Percentiles rank a stretch among this genome's conserved stretches.
These are phyloP conservation scores for Heliopora coerulea DNA, from an alignment of 92 coral and sea anemone species.

Conservation along the genomic window DNA sequence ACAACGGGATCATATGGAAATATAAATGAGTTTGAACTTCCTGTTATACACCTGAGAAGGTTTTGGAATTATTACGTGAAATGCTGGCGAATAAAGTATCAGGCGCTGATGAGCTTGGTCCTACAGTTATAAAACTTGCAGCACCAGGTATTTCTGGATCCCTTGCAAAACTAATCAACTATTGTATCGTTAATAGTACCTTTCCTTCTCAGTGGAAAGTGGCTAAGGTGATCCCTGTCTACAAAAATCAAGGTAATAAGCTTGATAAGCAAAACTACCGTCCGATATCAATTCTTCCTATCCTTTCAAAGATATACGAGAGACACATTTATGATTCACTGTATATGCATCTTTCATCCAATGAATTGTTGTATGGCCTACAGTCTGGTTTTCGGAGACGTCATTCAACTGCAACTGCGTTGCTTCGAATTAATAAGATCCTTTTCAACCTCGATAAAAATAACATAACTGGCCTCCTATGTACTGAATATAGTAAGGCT, in stretches of 20 bases:
- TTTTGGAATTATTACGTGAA: constrained; percentile 16
- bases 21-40: constrained; percentile 32
- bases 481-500: constrained; percentile 1
- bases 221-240: constrained; percentile 21
- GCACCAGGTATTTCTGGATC: constrained; percentile 18
- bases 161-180: constrained; percentile 14
- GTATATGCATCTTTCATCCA: constrained; percentile 6
- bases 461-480: neutral
- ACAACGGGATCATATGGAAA: no score
- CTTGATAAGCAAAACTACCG: constrained; percentile 4
- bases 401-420: constrained; percentile 21
- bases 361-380: constrained; percentile 29
- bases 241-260: constrained; percentile 13
- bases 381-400: constrained; percentile 43
- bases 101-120: constrained; percentile 32
- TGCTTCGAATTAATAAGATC: constrained; percentile 10
- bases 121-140: constrained; percentile 24
- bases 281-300: constrained; percentile 20
- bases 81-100: constrained; percentile 41
- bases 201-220: constrained; percentile 31
- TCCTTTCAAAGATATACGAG: constrained; percentile 16
- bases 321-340: constrained; percentile 27
- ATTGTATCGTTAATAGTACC: constrained; percentile 19
- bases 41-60: constrained; percentile 31
- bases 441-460: constrained; percentile 5